Conservation (phyloP, 2,113 vertebrate species). For the Pelecanoides urinatrix region DNA sequence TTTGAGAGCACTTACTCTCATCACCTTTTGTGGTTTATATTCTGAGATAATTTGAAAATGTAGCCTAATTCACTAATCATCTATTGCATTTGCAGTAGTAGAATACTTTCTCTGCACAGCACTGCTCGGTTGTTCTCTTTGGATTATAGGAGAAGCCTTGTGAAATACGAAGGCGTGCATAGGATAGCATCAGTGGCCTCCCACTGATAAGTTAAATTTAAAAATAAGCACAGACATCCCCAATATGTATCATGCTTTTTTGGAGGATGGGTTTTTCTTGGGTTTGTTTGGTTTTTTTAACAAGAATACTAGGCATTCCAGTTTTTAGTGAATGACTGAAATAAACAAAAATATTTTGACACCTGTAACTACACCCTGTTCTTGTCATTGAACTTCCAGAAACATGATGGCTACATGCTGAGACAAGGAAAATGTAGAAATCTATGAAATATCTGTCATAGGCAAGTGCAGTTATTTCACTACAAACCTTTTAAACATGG, state of each 20-base stretch:
- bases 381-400: neutral
- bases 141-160: neutral
- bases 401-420: neutral
- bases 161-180: neutral
- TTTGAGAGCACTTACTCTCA: neutral
- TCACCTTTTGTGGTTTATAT: neutral
- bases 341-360: neutral
- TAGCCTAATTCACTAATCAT: neutral
- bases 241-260: neutral
- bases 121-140: neutral
- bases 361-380: neutral
- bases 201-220: neutral
- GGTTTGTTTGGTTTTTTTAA: no score
- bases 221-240: neutral
- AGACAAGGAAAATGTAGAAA: neutral
- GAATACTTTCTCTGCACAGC: neutral
- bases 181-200: neutral
- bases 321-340: neutral
- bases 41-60: neutral
- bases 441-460: neutral
- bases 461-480: neutral
- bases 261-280: no score
- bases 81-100: neutral
- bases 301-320: neutral
- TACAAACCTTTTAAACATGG: neutral